Base-by-base conservation (phyloP, 2,888 invertebrate species). In the Drosophila robusta region DNA sequence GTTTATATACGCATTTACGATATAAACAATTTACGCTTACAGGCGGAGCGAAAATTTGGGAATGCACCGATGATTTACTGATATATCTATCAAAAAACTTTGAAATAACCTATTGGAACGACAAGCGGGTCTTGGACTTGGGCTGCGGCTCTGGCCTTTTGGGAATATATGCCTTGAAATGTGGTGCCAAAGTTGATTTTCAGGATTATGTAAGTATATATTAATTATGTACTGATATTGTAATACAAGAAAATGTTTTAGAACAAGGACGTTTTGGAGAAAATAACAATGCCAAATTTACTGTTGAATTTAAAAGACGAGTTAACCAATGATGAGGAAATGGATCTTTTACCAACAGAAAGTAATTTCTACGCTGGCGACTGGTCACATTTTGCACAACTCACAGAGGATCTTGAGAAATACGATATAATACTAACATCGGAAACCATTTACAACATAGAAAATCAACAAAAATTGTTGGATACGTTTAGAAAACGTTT, bases 41-140 rank as follows among this genome's bases (percentile, higher is more conserved):
- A 97, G 98, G 98, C 82, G 99, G 99, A 9, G 93, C 98, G 32
- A 98, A 98, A 93, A 95, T 98, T 66, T 99, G 99, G 99, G 98
- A 99, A 93, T 98, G 98, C 89, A 97, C 97, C 5, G 93, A 94
- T 83, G 98, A 98, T 91, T 92, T 98, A 57, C 92, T 95, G 38
- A 91, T 94, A 67, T 97, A 95, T 91, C 90, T 98, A 38, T 87
- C 93, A 4, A 89, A 91, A 41, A 84, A 92, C 34, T 86, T 92
- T 16, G 70, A 92, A 7, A 92, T 94, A 14, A 47, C 73, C 0
- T 60, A 67, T 14, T 87, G 91, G 71, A 88, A 93, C 42, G 91
- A 93, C 24, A 95, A 94, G 82, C 93, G 91, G 47, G 95, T 98
- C 0, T 92, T 98, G 51, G 98, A 98, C 93, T 93, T 98, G 65